phyloP scores from a whole-genome alignment of 2,797 vertebrate genomes.

The Halcyon chelicuti region DNA sequence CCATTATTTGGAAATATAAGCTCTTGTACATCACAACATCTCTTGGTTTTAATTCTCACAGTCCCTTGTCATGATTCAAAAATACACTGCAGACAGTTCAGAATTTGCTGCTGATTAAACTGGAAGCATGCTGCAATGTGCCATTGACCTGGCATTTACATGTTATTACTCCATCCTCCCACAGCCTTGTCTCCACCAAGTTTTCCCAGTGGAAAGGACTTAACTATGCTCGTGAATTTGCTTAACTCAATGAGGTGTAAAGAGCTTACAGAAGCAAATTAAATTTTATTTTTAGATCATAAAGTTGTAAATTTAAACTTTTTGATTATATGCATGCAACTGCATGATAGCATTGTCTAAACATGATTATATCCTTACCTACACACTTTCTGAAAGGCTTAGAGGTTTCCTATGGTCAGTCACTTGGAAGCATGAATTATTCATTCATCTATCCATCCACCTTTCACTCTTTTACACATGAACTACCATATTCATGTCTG shows the following conservation, averaged over 20 bases:
- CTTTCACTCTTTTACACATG: background rate
- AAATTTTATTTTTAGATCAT: background rate
- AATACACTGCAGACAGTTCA: background rate
- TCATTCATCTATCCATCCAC: background rate
- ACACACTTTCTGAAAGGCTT: background rate
- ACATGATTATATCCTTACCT: conserved; percentile 25
- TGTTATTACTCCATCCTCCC: background rate
- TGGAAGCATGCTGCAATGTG: background rate
- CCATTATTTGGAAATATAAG: conserved; percentile 15
- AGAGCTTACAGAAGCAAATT: conserved; percentile 3
- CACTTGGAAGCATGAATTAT: conserved; percentile 54
- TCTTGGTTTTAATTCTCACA: background rate
- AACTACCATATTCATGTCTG: conserved; percentile 28
- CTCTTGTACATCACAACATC: conserved; percentile 14
- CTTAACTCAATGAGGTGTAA: conserved; percentile 20
- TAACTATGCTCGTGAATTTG: background rate
- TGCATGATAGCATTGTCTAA: conserved; percentile 18
- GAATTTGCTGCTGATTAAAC: conserved; percentile 8
- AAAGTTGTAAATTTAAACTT: conserved; percentile 14
- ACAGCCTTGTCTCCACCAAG: background rate
- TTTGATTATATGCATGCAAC: conserved; percentile 29
- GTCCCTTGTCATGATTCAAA: background rate
- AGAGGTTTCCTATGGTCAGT: background rate
- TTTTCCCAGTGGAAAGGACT: background rate
- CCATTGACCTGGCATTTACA: background rate